Base-by-base conservation (phyloP, 1,140 invertebrate genomes). In the Phymorhynchus buccinoides region DNA sequence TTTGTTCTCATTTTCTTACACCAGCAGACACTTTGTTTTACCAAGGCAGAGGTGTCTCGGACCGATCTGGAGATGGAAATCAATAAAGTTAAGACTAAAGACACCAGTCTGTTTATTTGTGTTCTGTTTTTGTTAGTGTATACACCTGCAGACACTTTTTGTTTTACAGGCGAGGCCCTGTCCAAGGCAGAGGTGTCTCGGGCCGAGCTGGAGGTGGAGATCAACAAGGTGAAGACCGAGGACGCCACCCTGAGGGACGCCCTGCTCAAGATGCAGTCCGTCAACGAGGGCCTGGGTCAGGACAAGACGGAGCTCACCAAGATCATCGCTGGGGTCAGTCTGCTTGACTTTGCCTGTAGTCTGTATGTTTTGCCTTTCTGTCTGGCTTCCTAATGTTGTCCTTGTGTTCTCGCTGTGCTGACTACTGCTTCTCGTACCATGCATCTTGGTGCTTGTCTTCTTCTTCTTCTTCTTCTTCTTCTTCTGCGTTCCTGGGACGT, bases 271-370 rank as follows among this genome's bases (percentile, higher is more conserved):
- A 90, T 94, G 90, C 92, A 94, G 88, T 89, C 91, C 0, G 86
- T 93, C n/a, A 94, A 93, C 84, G 93, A 94, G 87, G 93, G 90
- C 27, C 89, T 94, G 1, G 92, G 91, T 0, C 91, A 93, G 84
- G 93, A 94, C 87, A 94, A 94, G 89, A 91, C 92, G 68, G 94
- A 94, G 73, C 91, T 94, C 12, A 94, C 93, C 88, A 92, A 91
- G 84, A 92, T 93, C 77, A 92, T 94, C 77, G 90, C 92, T 85
- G 89, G 92, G 91, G 92, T 93, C 85, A n/a, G 79, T 56, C 9
- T 66, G 9, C 4, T 66, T 66, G 9, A 16, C n/a, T 27, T 27
- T 48, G 44, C 18, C 44, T 48, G 6, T 18, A 48, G 44, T n/a
- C n/a, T n/a, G n/a, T 48, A 6, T 48, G 6, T 48, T 48, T 48